Conservation (phyloP, 2,888 invertebrate species). For the Thelaira solivaga region DNA sequence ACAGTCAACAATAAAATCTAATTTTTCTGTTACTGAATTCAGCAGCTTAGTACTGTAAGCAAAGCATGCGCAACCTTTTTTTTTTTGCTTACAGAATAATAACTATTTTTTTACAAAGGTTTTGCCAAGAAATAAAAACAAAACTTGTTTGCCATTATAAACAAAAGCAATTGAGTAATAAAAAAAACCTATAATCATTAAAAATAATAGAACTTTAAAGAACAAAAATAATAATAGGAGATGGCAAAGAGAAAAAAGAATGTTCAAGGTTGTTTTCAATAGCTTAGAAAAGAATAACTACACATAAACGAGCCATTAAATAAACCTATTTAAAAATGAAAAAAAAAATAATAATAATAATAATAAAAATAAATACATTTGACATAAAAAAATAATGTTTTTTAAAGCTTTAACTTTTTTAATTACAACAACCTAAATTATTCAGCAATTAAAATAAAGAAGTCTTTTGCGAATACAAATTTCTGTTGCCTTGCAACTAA, state of each 20-base stretch:
- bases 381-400: too few relatives aligned
- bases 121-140: conserved; percentile 5
- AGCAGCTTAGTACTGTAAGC: conserved; percentile 6
- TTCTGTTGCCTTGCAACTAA: too few relatives aligned
- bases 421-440: too few relatives aligned
- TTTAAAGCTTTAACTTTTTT: too few relatives aligned
- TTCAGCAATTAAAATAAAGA: too few relatives aligned
- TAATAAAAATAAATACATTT: too few relatives aligned
- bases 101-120: conserved; percentile 5
- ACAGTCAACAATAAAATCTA: conserved; percentile 20
- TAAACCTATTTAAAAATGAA: conserved; percentile 8
- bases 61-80: conserved; percentile 36
- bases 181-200: conserved; percentile 30
- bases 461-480: too few relatives aligned
- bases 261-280: conserved; percentile 36
- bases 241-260: conserved; percentile 18
- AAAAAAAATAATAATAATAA: too few relatives aligned
- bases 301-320: not conserved
- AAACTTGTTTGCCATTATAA: conserved; percentile 23
- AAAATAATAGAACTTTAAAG: conserved; percentile 46
- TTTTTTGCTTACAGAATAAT: not conserved
- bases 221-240: conserved; percentile 41
- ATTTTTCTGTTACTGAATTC: too few relatives aligned
- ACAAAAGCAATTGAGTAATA: not conserved
- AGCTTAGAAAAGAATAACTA: not conserved